Evolutionary conservation across 2,113 vertebrate species (phyloP).

Genomic region (Neolamprologus sp.): DNA sequence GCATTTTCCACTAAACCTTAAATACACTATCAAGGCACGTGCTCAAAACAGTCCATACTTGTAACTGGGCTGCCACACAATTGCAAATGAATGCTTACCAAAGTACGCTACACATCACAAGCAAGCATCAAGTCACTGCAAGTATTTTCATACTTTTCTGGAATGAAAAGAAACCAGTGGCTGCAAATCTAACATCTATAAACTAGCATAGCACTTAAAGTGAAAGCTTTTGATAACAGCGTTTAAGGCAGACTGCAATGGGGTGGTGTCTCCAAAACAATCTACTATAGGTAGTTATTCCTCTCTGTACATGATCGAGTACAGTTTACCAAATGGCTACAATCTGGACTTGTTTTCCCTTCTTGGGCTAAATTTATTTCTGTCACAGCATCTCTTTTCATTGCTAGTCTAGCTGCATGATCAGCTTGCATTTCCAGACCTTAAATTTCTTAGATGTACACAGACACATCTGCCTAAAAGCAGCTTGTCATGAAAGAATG

Average conservation of each 20-base stretch:
- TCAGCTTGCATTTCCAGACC: background rate
- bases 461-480: background rate
- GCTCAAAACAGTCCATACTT: background rate
- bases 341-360: background rate
- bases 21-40: background rate
- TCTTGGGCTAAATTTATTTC: background rate
- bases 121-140: background rate
- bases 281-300: background rate
- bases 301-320: background rate
- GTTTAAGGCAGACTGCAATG: background rate
- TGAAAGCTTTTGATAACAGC: background rate
- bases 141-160: background rate
- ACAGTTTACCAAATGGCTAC: background rate
- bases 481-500: background rate
- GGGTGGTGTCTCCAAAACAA: background rate
- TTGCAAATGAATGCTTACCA: background rate
- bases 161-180: background rate
- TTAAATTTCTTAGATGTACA: background rate
- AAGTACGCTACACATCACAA: background rate
- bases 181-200: background rate
- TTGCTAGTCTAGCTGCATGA: background rate
- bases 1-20: background rate
- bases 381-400: background rate
- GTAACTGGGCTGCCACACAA: background rate
- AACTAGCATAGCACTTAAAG: background rate